Conservation (phyloP, 2,888 invertebrate genomes). For the Acleris sparsana region DNA sequence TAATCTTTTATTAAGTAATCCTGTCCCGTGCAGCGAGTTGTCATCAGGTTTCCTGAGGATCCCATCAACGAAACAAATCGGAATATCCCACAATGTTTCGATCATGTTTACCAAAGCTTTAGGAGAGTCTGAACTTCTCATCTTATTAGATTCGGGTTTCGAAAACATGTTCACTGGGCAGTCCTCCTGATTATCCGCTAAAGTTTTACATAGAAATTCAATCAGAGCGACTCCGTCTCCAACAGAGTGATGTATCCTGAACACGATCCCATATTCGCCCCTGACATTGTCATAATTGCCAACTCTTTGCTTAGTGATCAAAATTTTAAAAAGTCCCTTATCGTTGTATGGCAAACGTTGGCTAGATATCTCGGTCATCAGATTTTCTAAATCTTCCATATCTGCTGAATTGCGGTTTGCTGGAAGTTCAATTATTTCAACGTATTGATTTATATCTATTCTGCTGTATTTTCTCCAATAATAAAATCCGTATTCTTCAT, state of each 20-base stretch:
- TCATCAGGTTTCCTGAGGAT: constrained; percentile 60
- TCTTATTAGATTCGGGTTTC: constrained; percentile 43
- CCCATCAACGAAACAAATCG: constrained; percentile 54
- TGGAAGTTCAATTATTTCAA: constrained; percentile 65
- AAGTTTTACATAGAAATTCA: constrained; percentile 69
- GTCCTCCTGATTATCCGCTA: constrained; percentile 63
- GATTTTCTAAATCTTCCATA: constrained; percentile 57
- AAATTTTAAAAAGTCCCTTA: constrained; percentile 78
- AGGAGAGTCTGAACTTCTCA: constrained; percentile 40
- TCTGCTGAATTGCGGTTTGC: constrained; percentile 49
- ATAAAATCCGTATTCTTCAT: constrained; percentile 75
- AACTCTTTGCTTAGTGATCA: constrained; percentile 61
- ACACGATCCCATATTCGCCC: constrained; percentile 68
- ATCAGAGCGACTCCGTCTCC: constrained; percentile 81
- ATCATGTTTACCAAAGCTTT: constrained; percentile 50
- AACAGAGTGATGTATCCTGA: constrained; percentile 81
- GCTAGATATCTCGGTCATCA: constrained; percentile 66
- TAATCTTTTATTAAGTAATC: constrained; percentile 68
- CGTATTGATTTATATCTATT: constrained; percentile 67
- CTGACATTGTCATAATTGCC: constrained; percentile 44
- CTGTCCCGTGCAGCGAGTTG: constrained; percentile 71
- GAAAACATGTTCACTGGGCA: constrained; percentile 45
- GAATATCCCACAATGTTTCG: constrained; percentile 50
- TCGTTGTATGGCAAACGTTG: constrained; percentile 71
- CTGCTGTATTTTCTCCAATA: constrained; percentile 71